phyloP scores from a whole-genome alignment of 2,797 vertebrate species.

The Argentina silus region DNA sequence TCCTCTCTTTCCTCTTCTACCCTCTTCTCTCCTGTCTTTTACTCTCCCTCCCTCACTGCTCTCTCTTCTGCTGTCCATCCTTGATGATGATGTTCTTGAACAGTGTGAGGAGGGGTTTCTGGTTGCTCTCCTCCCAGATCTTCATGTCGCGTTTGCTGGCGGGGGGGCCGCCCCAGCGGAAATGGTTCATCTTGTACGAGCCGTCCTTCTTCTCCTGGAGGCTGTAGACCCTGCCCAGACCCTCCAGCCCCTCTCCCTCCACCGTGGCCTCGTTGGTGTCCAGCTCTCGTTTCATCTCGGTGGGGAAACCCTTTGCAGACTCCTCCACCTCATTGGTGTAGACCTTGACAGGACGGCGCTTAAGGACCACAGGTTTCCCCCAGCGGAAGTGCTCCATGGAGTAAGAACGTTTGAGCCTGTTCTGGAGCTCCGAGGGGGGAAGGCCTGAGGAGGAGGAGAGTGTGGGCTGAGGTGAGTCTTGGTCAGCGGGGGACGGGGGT shows the following conservation, averaged over 20 bases:
- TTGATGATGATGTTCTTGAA: constrained; percentile 90
- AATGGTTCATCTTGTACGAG: constrained; percentile 82
- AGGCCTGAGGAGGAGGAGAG: constrained; percentile 24
- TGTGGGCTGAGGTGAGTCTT: constrained; percentile 33
- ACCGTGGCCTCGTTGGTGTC: constrained; percentile 30
- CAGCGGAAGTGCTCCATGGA: constrained; percentile 97
- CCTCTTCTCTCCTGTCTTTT: neutral
- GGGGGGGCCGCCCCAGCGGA: constrained; percentile 82
- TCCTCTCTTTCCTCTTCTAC: too few species aligned
- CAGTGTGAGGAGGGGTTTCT: constrained; percentile 87
- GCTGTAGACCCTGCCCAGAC: constrained; percentile 4
- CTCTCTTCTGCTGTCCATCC: constrained; percentile 59
- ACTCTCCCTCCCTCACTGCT: neutral
- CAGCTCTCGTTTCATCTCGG: constrained; percentile 78
- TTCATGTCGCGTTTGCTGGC: constrained; percentile 91
- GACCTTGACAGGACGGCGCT: constrained; percentile 87
- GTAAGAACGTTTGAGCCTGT: constrained; percentile 83
- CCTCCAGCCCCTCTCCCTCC: neutral
- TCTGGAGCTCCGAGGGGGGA: constrained; percentile 39
- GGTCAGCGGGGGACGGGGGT: constrained; percentile 34
- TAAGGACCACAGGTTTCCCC: constrained; percentile 91
- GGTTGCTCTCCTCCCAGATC: constrained; percentile 82
- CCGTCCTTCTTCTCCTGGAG: constrained; percentile 71
- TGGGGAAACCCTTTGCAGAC: constrained; percentile 74
- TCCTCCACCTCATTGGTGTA: constrained; percentile 82